Conservation (phyloP, 2,888 invertebrate genomes). For the Limulus polyphemus region DNA sequence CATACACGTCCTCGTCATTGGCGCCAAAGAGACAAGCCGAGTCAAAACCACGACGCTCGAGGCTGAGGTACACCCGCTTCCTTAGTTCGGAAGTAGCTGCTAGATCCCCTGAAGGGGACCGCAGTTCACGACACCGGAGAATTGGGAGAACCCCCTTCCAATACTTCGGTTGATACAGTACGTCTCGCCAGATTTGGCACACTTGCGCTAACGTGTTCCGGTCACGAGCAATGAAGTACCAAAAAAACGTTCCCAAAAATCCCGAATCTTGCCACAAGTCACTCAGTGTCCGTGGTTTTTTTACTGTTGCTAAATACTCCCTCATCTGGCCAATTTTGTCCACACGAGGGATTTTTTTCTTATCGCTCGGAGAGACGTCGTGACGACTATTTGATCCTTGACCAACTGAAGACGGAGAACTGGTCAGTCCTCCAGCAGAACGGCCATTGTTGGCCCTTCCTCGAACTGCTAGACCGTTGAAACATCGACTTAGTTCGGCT, state of each 20-base stretch:
- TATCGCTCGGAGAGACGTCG: too few species aligned
- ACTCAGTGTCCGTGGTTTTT: slow-evolving; percentile 13
- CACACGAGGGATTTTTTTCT: not conserved
- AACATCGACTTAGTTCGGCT: slow-evolving; percentile 27
- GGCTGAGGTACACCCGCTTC: slow-evolving; percentile 35
- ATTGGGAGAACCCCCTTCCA: slow-evolving; percentile 78
- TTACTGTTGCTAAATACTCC: slow-evolving; percentile 14
- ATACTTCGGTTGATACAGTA: slow-evolving; percentile 72
- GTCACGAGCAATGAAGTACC: slow-evolving; percentile 65
- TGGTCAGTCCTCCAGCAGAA: not conserved
- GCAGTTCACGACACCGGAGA: slow-evolving; percentile 68
- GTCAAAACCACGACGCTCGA: slow-evolving; percentile 73
- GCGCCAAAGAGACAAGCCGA: slow-evolving; percentile 74
- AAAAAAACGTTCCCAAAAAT: slow-evolving; percentile 49
- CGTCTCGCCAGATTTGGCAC: slow-evolving; percentile 74
- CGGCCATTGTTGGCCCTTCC: slow-evolving; percentile 2
- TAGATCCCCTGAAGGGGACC: slow-evolving; percentile 36
- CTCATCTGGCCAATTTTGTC: slow-evolving; percentile 4
- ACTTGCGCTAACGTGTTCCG: slow-evolving; percentile 67
- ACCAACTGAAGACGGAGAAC: too few species aligned
- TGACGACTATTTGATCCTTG: too few species aligned
- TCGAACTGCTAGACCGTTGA: slow-evolving; percentile 27
- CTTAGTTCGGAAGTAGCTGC: slow-evolving; percentile 25
- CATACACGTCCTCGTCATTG: slow-evolving; percentile 74
- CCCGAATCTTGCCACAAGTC: slow-evolving; percentile 19